phyloP scores from a whole-genome alignment of 2,797 vertebrate species.

The Leptodactylus fallax region DNA sequence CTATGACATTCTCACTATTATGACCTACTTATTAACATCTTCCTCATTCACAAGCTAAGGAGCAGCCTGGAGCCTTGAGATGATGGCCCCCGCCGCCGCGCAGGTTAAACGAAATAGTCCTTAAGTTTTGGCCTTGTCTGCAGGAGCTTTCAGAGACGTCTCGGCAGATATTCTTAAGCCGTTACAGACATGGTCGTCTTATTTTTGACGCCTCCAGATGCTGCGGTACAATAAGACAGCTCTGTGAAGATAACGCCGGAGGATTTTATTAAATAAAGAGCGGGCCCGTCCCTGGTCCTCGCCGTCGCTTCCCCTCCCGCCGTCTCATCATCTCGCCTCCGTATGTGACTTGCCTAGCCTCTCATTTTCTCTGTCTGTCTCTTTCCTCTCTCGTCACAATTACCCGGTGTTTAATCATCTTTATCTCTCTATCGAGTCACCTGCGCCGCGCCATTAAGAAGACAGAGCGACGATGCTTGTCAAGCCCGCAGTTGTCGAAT shows the following conservation, averaged over 20 bases:
- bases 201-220: conserved; percentile 43
- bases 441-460: conserved; percentile 31
- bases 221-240: conserved; percentile 35
- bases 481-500: neutral
- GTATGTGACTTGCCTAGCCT: neutral
- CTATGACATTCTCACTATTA: neutral
- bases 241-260: conserved; percentile 35
- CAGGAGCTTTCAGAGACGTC: conserved; percentile 46
- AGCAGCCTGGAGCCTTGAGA: neutral
- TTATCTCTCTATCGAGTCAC: conserved; percentile 36
- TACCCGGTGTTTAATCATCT: conserved; percentile 27
- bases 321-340: neutral
- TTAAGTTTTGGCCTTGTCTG: conserved; percentile 51
- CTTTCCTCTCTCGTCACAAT: conserved; percentile 29
- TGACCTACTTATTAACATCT: neutral
- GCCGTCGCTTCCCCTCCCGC: neutral
- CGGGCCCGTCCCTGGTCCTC: neutral
- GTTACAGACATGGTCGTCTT: conserved; percentile 30
- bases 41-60: neutral
- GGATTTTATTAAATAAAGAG: conserved; percentile 55
- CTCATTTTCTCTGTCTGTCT: conserved; percentile 3
- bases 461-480: neutral
- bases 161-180: conserved; percentile 41
- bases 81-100: neutral
- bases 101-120: conserved; percentile 49